Evolutionary conservation across 2,113 vertebrate species (phyloP), one percentile per base, ranked within the genome.

Genomic region (Salvelinus fontinalis): DNA sequence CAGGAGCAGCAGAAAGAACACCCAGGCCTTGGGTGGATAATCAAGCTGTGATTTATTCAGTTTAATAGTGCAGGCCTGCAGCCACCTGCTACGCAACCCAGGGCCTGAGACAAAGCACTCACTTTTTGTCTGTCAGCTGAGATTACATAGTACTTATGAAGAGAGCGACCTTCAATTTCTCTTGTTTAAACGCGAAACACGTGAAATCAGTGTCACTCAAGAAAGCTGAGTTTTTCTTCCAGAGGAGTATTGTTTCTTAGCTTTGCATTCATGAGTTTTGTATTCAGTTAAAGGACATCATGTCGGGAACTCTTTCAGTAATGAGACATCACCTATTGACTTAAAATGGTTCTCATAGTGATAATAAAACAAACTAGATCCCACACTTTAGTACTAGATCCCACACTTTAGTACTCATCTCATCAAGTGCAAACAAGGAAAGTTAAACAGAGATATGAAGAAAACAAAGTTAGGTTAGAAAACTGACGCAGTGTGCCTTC

Each of bases 81-180:
- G 81, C 82, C 81, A 82, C 75, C 76, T 77, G 79, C 79, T 78
- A 79, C 26, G 51, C 62, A 68, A 79, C 79, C 62, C 22, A 57
- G 22, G 29, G 34, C 24, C 60, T 27, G 27, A 81, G 74, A 80
- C 60, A 57, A 67, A 75, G 31, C 62, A 75, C 60, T 75, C 70
- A 67, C 80, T 77, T 79, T 89, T 79, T 82, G 76, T 83, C 79
- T 81, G 74, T 83, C 76, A 78, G 67, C 29, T 44, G 65, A 86
- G 83, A 88, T 87, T 82, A 85, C 83, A 82, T 70, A 73, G 78
- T 71, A 73, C 79, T 88, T 82, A 74, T 65, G 70, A 80, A 76
- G 71, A 76, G 39, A 72, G 68, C 34, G n/a, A 80, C 81, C 75
- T 84, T 83, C 74, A 82, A 60, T 60, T 60, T 60, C 57, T 22